Conservation (phyloP, 1,140 invertebrate species). For the Chironomus tepperi region DNA sequence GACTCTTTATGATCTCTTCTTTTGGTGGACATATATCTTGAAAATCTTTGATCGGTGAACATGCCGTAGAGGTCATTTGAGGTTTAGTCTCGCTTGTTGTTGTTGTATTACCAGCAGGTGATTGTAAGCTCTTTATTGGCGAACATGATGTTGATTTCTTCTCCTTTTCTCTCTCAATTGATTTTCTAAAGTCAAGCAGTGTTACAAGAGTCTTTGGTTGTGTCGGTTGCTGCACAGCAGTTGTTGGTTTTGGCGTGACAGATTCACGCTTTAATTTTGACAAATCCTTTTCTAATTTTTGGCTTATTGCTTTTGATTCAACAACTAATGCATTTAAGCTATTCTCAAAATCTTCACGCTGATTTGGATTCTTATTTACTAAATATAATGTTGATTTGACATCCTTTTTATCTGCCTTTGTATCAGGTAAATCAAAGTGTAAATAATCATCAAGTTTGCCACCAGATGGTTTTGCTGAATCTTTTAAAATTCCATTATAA, state of each 20-base stretch:
- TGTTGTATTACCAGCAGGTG: background rate
- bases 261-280: slow-evolving; percentile 20
- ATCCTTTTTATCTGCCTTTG: slow-evolving; percentile 32
- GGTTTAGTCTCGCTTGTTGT: background rate
- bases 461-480: slow-evolving; percentile 38
- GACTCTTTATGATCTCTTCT: slow-evolving; percentile 12
- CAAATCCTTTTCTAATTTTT: slow-evolving; percentile 21
- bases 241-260: slow-evolving; percentile 3
- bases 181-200: background rate
- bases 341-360: slow-evolving; percentile 25
- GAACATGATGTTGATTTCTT: slow-evolving; percentile 17
- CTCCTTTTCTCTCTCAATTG: background rate
- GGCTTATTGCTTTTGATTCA: slow-evolving; percentile 19
- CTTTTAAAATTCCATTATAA: slow-evolving; percentile 57
- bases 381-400: slow-evolving; percentile 34
- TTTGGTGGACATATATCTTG: background rate
- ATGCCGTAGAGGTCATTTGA: slow-evolving; percentile 5
- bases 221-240: background rate
- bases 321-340: background rate
- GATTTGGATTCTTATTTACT: slow-evolving; percentile 36
- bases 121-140: slow-evolving; percentile 5
- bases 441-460: slow-evolving; percentile 37
- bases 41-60: slow-evolving; percentile 4
- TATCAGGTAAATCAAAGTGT: slow-evolving; percentile 33
- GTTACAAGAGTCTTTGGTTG: slow-evolving; percentile 16